Conservation (phyloP, 1,140 invertebrate species). For the Heliothis subflexa region DNA sequence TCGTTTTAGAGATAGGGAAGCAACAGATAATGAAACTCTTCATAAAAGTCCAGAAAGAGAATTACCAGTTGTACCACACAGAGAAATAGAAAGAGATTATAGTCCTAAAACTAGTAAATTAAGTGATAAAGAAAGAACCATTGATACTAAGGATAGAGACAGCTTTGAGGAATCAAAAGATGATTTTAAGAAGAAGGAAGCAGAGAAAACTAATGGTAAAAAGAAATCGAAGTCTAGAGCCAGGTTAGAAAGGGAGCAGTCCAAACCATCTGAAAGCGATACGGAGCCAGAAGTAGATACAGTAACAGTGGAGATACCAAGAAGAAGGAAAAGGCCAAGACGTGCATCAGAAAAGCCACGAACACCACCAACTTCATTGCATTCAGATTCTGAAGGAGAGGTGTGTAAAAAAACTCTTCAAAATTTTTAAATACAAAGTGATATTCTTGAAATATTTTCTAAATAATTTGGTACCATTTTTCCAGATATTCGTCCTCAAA, state of each 20-base stretch:
- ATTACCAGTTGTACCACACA: constrained; percentile 46
- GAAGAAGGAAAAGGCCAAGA: constrained; percentile 79
- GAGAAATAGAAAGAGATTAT: constrained; percentile 62
- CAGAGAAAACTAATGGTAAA: constrained; percentile 68
- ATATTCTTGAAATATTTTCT: neutral
- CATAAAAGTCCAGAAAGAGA: constrained; percentile 46
- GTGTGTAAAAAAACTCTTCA: constrained; percentile 55
- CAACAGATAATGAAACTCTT: constrained; percentile 52
- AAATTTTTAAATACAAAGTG: neutral
- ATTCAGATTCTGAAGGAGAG: constrained; percentile 81
- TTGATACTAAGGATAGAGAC: constrained; percentile 70
- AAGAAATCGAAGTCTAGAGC: constrained; percentile 81
- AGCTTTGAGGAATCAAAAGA: constrained; percentile 79
- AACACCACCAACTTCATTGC: constrained; percentile 74
- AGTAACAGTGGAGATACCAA: constrained; percentile 84
- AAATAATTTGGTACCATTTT: constrained; percentile 37
- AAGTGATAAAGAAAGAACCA: constrained; percentile 62
- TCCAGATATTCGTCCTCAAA: constrained; percentile 81
- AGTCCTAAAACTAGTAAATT: constrained; percentile 60
- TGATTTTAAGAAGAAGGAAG: constrained; percentile 75
- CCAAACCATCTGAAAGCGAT: constrained; percentile 84
- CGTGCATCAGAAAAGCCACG: constrained; percentile 79
- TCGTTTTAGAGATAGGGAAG: constrained; percentile 66
- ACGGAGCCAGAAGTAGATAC: constrained; percentile 82
- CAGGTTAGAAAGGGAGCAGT: constrained; percentile 83